Conservation (phyloP, 2,888 invertebrate genomes). For the Anoplius nigerrimus region DNA sequence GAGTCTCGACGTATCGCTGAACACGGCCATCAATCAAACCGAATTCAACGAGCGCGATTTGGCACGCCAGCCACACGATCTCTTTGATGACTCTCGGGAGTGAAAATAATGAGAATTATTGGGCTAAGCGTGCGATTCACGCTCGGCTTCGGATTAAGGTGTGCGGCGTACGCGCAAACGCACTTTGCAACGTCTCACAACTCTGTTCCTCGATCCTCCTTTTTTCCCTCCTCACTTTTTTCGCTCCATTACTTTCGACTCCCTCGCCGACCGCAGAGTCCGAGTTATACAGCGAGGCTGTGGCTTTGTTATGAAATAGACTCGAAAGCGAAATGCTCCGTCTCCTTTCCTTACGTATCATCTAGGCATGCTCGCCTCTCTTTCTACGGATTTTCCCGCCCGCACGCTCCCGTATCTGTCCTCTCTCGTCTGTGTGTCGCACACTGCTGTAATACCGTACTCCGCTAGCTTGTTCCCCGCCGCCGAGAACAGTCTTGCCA, state of each 20-base stretch:
- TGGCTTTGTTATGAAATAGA: slow-evolving; percentile 67
- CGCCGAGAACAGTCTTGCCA: slow-evolving; percentile 16
- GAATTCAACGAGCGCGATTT: no score
- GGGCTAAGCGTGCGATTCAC: not conserved
- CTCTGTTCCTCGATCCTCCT: slow-evolving; percentile 27
- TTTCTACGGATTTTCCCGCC: no score
- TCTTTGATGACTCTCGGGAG: no score
- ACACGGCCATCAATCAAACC: no score
- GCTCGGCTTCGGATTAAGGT: not conserved
- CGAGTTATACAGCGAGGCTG: slow-evolving; percentile 54
- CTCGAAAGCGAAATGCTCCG: slow-evolving; percentile 64
- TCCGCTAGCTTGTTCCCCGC: not conserved
- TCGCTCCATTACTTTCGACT: slow-evolving; percentile 45
- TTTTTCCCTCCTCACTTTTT: slow-evolving; percentile 34
- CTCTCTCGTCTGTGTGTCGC: slow-evolving; percentile 4
- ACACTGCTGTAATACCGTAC: not conserved
- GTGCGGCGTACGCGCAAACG: slow-evolving; percentile 12
- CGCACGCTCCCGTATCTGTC: not conserved
- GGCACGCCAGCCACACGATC: no score
- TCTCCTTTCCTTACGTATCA: slow-evolving; percentile 21
- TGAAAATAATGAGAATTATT: no score
- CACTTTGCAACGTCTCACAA: slow-evolving; percentile 31
- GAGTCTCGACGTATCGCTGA: no score
- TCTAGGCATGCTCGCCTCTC: not conserved
- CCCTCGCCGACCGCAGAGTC: slow-evolving; percentile 52